These are phyloP conservation scores for Lomographa bimaculata DNA, from an alignment of 2,888 invertebrate genomes.

Conservation along the genomic window DNA sequence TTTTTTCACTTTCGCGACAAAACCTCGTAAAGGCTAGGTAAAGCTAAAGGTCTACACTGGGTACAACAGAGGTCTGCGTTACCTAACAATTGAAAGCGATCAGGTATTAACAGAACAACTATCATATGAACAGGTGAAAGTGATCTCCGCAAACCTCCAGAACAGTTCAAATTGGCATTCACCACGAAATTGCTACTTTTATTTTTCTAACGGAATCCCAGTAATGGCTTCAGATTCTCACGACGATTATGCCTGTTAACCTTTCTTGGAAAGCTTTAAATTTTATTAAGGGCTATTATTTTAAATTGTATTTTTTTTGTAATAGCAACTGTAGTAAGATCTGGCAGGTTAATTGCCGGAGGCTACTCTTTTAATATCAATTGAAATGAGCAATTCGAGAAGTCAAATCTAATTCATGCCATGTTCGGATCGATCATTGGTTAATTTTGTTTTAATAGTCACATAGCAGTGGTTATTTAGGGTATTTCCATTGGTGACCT, in stretches of 20 bases:
- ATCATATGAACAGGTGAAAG: conserved; percentile 41
- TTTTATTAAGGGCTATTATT: conserved; percentile 17
- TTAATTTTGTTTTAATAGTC: no score
- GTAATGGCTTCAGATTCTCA: conserved; percentile 23
- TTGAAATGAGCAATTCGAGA: no score
- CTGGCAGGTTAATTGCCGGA: no score
- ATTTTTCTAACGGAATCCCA: conserved; percentile 17
- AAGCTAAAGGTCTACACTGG: no score
- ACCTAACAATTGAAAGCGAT: conserved; percentile 46
- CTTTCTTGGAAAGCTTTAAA: conserved; percentile 15
- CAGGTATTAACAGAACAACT: conserved; percentile 17
- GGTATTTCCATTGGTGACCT: no score
- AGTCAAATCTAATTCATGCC: no score
- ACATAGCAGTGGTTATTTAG: no score
- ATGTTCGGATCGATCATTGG: conserved; percentile 2
- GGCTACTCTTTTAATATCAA: no score
- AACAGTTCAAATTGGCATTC: conserved; percentile 20
- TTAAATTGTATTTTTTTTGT: no score
- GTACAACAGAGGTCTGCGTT: neutral
- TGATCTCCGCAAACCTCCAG: conserved; percentile 17
- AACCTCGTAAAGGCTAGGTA: no score
- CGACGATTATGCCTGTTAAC: conserved; percentile 22
- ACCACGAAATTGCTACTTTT: conserved; percentile 12
- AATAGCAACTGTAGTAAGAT: no score
- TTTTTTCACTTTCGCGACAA: no score